A percentile compares a stretch with the other conserved stretches of the same genome.
These are phyloP conservation scores for Tokudaia tokunoshimensis DNA, from an alignment of 2,797 vertebrate species.

Conservation along the genomic window DNA sequence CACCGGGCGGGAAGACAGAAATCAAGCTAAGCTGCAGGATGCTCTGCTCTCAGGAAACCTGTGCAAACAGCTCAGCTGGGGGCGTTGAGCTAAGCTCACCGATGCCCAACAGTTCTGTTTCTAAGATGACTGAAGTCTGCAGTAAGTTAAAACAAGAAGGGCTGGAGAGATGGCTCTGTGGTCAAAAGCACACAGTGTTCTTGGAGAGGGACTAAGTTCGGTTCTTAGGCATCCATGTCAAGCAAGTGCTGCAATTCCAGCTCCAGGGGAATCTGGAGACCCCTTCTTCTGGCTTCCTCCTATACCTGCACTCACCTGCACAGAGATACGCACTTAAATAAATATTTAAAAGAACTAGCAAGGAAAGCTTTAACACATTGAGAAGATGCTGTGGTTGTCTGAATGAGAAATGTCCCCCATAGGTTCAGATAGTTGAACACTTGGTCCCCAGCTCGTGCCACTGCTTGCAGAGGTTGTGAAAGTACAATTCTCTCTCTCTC, in stretches of 20 bases:
- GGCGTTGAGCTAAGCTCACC: too few relatives aligned
- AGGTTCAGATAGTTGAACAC: background rate
- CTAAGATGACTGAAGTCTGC: background rate
- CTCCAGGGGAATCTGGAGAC: background rate
- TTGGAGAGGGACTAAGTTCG: background rate
- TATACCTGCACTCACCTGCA: background rate
- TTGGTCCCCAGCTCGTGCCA: background rate
- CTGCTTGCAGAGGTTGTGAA: background rate
- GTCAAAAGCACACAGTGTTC: background rate
- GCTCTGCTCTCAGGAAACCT: too few relatives aligned
- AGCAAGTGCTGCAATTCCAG: background rate
- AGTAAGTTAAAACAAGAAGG: background rate
- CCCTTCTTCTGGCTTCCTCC: background rate
- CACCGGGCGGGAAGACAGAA: too few relatives aligned
- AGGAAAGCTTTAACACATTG: background rate
- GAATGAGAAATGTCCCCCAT: background rate
- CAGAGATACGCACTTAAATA: background rate
- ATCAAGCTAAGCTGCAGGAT: too few relatives aligned
- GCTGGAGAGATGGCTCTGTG: background rate
- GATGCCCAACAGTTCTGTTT: background rate
- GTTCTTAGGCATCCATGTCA: background rate
- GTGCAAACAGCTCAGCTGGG: too few relatives aligned
- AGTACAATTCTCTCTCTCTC: background rate
- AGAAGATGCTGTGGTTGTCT: background rate
- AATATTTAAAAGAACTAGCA: background rate